Percentiles rank a stretch among this genome's conserved stretches.
Evolutionary conservation across 30 jellyfish, hydroid and myxozoan genomes (phyloP).

Genomic region (Turritopsis rubra): DNA sequence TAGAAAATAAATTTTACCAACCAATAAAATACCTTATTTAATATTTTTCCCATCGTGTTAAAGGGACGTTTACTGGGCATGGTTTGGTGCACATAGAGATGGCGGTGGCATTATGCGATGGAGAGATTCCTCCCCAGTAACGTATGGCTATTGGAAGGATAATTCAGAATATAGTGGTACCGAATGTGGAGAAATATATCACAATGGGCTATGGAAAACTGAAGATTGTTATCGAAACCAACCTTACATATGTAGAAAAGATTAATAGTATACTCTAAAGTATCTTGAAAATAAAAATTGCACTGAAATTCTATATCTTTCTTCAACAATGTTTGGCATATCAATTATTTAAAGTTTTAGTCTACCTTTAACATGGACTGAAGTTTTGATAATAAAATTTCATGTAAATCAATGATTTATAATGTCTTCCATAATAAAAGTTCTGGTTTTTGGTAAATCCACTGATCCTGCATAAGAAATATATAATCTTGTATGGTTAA

Average conservation of each 20-base stretch:
- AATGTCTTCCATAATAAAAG: too few relatives aligned
- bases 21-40: not conserved
- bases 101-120: not conserved
- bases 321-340: too few relatives aligned
- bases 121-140: not conserved
- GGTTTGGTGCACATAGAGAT: not conserved
- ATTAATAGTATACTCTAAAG: too few relatives aligned
- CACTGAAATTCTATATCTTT: too few relatives aligned
- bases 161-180: not conserved
- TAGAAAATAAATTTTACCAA: not conserved
- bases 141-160: not conserved
- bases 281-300: too few relatives aligned
- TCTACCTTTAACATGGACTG: too few relatives aligned
- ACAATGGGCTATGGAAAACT: not conserved
- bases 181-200: not conserved
- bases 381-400: too few relatives aligned
- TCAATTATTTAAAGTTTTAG: too few relatives aligned
- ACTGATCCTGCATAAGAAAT: too few relatives aligned
- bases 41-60: not conserved
- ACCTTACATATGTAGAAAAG: not conserved
- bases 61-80: not conserved
- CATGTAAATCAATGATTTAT: too few relatives aligned
- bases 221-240: not conserved
- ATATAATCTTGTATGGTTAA: too few relatives aligned
- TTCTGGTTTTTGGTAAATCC: too few relatives aligned